Evolutionary conservation across 2,888 invertebrate species (phyloP), one percentile per base, ranked within the genome.

Genomic region (Tridacna crocea): DNA sequence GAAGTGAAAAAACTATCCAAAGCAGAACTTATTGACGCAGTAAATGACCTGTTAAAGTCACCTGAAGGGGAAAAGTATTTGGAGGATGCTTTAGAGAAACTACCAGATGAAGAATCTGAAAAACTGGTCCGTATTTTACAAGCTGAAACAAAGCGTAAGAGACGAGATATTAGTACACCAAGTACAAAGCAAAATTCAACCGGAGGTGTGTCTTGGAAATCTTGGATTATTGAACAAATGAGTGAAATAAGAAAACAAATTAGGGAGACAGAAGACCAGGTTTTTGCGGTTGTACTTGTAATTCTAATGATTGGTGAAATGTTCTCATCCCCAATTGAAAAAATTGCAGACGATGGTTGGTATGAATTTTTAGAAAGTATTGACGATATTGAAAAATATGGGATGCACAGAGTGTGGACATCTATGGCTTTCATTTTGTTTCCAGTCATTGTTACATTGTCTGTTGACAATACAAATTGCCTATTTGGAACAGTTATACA

Each of bases 261-360:
- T 22, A 63, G 87, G 3, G 77, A 90, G 6, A 83, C 87, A 1
- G 83, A 88, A 68, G 66, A 88, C 51, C 78, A 86, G 17, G 85
- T 91, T 58, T 93, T 93, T 76, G 82, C 91, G 11, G 87, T 92
- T 60, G 84, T 93, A 2, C 74, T 93, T 26, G 82, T 90, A 8
- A 84, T 93, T n/a, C 65, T 93, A 12, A 84, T 93, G 63, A 80
- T 91, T 17, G 92, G 92, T 8, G 92, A 92, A 79, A 80, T 92
- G 24, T 88, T 92, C n/a, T 83, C 87, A 55, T 89, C 90, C 19
- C 91, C 93, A 8, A 88, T 91, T 24, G 93, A 92, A 76, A 92
- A 92, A 81, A 83, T 94, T 55, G 92, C 93, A 3, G 93, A 94
- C 88, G 92, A 93, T 84, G 87, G 90, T 11, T 94, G 93, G 94